Evolutionary conservation across 2,888 invertebrate species (phyloP).

Genomic region (Drosophila atripex): DNA sequence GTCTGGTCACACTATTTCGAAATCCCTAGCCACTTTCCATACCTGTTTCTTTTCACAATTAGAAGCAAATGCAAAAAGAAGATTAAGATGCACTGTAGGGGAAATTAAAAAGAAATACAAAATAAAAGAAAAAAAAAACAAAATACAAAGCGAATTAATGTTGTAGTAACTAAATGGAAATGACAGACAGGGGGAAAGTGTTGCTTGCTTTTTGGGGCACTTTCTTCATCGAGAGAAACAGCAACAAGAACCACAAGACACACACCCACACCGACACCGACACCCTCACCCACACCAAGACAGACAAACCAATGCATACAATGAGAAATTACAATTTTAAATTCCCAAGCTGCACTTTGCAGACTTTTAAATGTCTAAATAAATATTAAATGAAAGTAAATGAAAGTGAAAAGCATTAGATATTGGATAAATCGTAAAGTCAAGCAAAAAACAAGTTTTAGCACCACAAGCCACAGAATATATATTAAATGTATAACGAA

Average conservation of each 20-base stretch:
- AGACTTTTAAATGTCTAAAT: slow-evolving; percentile 73
- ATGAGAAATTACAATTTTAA: slow-evolving; percentile 56
- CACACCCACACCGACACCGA: slow-evolving; percentile 22
- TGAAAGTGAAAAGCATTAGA: slow-evolving; percentile 52
- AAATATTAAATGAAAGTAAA: slow-evolving; percentile 50
- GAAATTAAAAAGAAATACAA: slow-evolving; percentile 24
- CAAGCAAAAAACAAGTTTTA: slow-evolving; percentile 34
- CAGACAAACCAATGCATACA: slow-evolving; percentile 15
- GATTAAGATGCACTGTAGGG: slow-evolving; percentile 22
- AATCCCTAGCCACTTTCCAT: slow-evolving; percentile 3
- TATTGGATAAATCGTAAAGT: slow-evolving; percentile 65
- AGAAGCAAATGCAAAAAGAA: slow-evolving; percentile 6
- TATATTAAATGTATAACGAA: slow-evolving; percentile 16
- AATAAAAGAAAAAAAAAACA: background rate
- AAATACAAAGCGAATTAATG: slow-evolving; percentile 6
- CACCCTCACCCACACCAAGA: slow-evolving; percentile 20
- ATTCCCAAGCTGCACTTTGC: slow-evolving; percentile 74
- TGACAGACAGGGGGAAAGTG: slow-evolving; percentile 18
- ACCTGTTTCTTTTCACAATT: slow-evolving; percentile 8
- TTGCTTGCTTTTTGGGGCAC: slow-evolving; percentile 16
- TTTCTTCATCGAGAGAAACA: slow-evolving; percentile 18
- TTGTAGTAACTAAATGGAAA: slow-evolving; percentile 22
- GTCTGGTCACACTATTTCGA: background rate
- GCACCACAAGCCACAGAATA: slow-evolving; percentile 41
- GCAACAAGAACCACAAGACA: background rate